Conservation (phyloP, 1,140 invertebrate genomes). For the Drosophila funebris region DNA sequence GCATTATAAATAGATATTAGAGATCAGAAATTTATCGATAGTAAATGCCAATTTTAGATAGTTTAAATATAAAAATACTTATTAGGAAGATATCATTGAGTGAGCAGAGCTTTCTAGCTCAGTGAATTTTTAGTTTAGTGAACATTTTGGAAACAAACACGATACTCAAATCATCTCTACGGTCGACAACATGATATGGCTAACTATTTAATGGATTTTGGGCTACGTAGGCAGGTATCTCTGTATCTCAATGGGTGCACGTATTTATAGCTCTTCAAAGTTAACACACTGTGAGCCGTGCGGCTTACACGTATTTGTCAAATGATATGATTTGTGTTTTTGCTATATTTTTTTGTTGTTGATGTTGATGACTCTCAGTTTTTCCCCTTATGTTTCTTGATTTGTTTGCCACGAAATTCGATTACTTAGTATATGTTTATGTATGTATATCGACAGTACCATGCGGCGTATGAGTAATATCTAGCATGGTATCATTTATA, state of each 20-base stretch:
- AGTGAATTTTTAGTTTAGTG: not conserved
- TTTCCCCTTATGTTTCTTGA: not conserved
- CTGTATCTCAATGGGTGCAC: slow-evolving; percentile 11
- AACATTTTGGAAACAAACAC: not conserved
- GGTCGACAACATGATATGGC: not conserved
- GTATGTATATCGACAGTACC: not conserved
- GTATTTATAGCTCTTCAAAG: slow-evolving; percentile 40
- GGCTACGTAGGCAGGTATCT: slow-evolving; percentile 3
- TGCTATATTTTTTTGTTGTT: not conserved
- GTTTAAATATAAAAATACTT: too few species aligned
- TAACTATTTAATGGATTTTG: not conserved
- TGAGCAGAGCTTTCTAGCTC: too few species aligned
- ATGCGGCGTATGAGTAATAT: slow-evolving; percentile 8
- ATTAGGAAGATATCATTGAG: too few species aligned
- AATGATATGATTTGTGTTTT: slow-evolving; percentile 28
- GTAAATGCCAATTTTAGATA: too few species aligned
- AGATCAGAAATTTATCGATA: too few species aligned
- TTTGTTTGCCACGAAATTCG: not conserved
- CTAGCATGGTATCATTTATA: not conserved
- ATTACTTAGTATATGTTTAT: not conserved
- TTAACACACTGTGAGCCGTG: slow-evolving; percentile 27
- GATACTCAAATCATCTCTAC: not conserved
- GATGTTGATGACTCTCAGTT: not conserved
- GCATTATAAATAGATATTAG: too few species aligned
- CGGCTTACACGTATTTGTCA: slow-evolving; percentile 32